Evolutionary conservation across 2,113 vertebrate species (phyloP), one percentile per base, ranked within the genome.

Genomic region (Ahaetulla prasina): DNA sequence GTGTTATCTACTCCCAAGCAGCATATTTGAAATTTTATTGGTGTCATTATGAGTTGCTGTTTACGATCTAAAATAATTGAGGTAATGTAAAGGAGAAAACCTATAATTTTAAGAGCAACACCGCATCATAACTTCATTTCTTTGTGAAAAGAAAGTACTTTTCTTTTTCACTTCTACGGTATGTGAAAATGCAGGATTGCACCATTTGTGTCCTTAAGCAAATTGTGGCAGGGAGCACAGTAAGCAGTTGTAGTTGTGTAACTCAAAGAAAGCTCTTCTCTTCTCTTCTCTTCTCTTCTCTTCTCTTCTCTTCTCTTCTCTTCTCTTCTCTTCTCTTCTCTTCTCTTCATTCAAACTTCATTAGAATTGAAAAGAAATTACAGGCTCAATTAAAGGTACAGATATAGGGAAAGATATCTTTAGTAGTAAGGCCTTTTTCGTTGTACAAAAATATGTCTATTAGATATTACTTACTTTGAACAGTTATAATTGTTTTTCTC

Each of bases 11-110:
- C 50, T 2, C 88, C 90, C 85, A 84, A 49, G 49, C n/a, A 88
- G 86, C 55, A 11, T 43, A n/a, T n/a, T 91, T 92, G 27, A 60
- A 35, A 35, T 89, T 88, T 94, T 91, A 92, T 87, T 52, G 54
- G 87, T 90, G 60, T 45, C 8, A 30, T 30, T 74, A 90, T 18
- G 93, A 87, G 30, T 86, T 12, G 8, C n/a, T 92, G 93, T 91
- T 91, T 57, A 91, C n/a, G 57, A 85, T 47, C 25, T n/a, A 92
- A 53, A 45, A 22, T 68, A 90, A 80, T 18, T 43, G 18, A 43
- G 43, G 90, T 25, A 7, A 57, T 89, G 89, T 50, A 92, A 89
- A 89, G 35, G 92, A 87, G 49, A 30, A 91, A 74, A 30, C 45
- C 23, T 68, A 12, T 49, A 57, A 14, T 85, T 89, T 63, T 74